These are phyloP conservation scores for Psephotus haematonotus DNA, from an alignment of 2,113 vertebrate species.

Conservation along the genomic window DNA sequence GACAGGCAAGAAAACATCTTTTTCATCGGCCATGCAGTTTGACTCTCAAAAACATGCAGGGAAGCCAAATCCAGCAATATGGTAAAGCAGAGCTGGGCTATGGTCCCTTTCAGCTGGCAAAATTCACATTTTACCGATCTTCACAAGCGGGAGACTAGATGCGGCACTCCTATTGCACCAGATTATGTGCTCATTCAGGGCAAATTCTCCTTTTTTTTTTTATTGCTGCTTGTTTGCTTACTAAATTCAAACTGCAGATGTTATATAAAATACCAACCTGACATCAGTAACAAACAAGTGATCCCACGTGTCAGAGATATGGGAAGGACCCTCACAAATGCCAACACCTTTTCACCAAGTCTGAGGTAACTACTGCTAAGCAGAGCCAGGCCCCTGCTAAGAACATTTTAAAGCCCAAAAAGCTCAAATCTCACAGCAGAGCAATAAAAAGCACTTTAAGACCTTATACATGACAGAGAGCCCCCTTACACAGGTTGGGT, in stretches of 20 bases:
- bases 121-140: neutral
- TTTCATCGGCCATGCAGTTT: neutral
- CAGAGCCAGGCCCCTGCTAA: neutral
- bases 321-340: neutral
- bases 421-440: neutral
- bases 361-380: constrained; percentile 12
- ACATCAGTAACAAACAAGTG: neutral
- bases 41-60: neutral
- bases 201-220: neutral
- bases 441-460: constrained; percentile 29
- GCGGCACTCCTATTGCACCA: neutral
- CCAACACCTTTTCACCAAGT: neutral
- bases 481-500: neutral
- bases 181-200: neutral
- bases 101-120: neutral
- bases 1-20: neutral
- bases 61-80: neutral
- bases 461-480: neutral
- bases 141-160: neutral
- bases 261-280: neutral
- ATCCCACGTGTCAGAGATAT: neutral
- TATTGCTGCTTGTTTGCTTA: neutral
- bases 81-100: neutral
- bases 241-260: neutral
- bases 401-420: constrained; percentile 1